These are phyloP conservation scores for Diorhabda carinulata DNA, from an alignment of 1,140 invertebrate genomes.

Conservation along the genomic window DNA sequence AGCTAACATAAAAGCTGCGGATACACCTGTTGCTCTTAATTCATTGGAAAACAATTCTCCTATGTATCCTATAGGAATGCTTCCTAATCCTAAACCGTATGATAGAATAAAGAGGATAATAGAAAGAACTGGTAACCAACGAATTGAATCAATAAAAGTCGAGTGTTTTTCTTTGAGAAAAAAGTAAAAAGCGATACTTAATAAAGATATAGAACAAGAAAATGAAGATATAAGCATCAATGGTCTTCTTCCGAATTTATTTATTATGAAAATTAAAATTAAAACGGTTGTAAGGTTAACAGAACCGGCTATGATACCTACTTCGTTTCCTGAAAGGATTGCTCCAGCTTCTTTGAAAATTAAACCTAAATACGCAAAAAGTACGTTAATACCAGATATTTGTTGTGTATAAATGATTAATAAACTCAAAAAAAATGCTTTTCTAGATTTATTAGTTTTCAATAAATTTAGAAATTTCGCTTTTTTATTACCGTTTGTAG, in stretches of 20 bases:
- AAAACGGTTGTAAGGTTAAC: background rate
- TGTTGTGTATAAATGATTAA: background rate
- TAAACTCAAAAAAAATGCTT: too few relatives aligned
- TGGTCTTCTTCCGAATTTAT: conserved; percentile 8
- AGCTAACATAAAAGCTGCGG: background rate
- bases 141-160: background rate
- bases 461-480: too few relatives aligned
- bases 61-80: background rate
- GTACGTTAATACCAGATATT: background rate
- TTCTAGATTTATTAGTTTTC: too few relatives aligned
- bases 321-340: background rate
- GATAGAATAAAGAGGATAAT: background rate
- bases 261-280: background rate
- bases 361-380: background rate
- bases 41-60: background rate
- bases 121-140: background rate
- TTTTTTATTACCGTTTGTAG: too few relatives aligned
- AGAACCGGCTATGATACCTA: conserved; percentile 7
- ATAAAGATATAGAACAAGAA: background rate
- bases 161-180: background rate
- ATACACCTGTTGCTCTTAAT: background rate
- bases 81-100: background rate
- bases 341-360: conserved; percentile 5
- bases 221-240: conserved; percentile 6
- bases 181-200: background rate